Percentiles rank a stretch among this genome's conserved stretches.
Conservation (phyloP, 2,797 vertebrate species). For the Zenarchopterus dispar region DNA sequence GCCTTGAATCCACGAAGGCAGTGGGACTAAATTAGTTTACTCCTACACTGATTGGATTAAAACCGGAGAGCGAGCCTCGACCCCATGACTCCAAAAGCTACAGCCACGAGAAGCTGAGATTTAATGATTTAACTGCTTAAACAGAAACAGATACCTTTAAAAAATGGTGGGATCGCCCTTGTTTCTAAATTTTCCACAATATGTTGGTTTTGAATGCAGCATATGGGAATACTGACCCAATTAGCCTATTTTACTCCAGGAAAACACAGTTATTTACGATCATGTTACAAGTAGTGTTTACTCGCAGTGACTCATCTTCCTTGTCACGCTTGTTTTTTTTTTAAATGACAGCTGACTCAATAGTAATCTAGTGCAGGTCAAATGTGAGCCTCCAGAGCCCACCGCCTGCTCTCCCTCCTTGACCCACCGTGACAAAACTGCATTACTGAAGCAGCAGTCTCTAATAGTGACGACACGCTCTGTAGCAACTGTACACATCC, state of each 20-base stretch:
- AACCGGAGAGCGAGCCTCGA: constrained; percentile 44
- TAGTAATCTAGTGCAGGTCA: constrained; percentile 61
- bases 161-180: not conserved
- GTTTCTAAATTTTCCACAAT: not conserved
- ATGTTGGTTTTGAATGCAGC: not conserved
- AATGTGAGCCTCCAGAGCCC: constrained; percentile 55
- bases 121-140: constrained; percentile 40
- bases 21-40: constrained; percentile 78
- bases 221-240: constrained; percentile 9
- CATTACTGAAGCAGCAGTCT: constrained; percentile 9
- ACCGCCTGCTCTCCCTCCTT: constrained; percentile 26
- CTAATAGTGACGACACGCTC: constrained; percentile 1
- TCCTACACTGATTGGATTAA: constrained; percentile 79
- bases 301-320: constrained; percentile 36
- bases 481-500: constrained; percentile 20
- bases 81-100: constrained; percentile 39
- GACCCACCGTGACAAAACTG: constrained; percentile 26
- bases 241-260: not conserved
- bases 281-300: constrained; percentile 34
- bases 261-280: constrained; percentile 24
- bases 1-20: constrained; percentile 50
- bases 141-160: constrained; percentile 25
- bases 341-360: constrained; percentile 69
- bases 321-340: constrained; percentile 41
- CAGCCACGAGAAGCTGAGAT: constrained; percentile 33